Percentiles rank a stretch among this genome's conserved stretches.
phyloP scores from a whole-genome alignment of 35 echinoderm and acorn worm genomes.

The Apostichopus japonicus region DNA sequence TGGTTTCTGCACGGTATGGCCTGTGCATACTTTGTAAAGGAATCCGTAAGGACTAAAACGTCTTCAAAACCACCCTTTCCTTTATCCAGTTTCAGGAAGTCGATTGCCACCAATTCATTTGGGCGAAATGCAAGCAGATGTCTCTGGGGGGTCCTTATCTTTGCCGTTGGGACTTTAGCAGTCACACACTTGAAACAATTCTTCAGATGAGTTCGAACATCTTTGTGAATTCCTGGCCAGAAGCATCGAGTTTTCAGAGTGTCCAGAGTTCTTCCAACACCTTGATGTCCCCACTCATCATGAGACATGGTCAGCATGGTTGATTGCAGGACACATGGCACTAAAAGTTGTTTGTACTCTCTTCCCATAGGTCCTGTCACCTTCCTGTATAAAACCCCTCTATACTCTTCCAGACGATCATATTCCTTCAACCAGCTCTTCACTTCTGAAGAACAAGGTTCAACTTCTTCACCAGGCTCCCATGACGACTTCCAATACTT shows the following conservation, averaged over 20 bases:
- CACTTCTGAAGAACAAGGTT: background rate
- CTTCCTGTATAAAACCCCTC: conserved; percentile 9
- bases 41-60: conserved; percentile 59
- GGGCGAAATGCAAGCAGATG: conserved; percentile 65
- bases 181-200: conserved; percentile 58
- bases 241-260: conserved; percentile 48
- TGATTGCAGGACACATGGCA: background rate
- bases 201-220: conserved; percentile 36
- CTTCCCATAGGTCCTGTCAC: background rate
- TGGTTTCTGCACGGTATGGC: conserved; percentile 56
- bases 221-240: conserved; percentile 55
- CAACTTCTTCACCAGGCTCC: background rate
- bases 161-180: conserved; percentile 38
- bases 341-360: background rate
- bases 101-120: conserved; percentile 59
- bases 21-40: conserved; percentile 58
- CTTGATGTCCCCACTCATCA: too few relatives aligned
- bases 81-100: conserved; percentile 61
- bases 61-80: conserved; percentile 46
- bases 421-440: conserved; percentile 47
- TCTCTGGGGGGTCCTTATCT: conserved; percentile 11
- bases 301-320: background rate
- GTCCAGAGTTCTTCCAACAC: conserved; percentile 1
- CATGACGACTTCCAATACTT: background rate
- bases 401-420: background rate